Evolutionary conservation across 92 coral and sea anemone genomes (phyloP).

Genomic region (Montipora capitata): DNA sequence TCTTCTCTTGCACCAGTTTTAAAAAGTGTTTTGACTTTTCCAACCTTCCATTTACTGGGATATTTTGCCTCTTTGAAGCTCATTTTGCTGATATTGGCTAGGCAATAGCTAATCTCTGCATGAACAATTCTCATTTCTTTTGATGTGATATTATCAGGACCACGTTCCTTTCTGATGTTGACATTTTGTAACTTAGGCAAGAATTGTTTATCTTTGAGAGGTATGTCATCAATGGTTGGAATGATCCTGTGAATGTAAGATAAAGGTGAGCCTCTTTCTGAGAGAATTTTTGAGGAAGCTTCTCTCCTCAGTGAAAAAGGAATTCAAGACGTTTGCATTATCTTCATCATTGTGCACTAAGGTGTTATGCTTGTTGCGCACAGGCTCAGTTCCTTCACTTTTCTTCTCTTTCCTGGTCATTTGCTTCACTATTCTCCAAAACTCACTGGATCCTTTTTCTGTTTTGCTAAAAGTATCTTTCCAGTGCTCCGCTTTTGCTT

Average conservation of each 20-base stretch:
- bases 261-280: no score
- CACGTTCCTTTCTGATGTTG: neutral
- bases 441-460: neutral
- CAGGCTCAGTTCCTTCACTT: neutral
- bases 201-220: no score
- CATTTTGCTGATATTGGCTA: slow-evolving; percentile 26
- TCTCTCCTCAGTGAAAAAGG: neutral
- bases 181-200: no score
- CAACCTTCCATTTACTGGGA: slow-evolving; percentile 39
- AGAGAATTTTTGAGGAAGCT: no score
- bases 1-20: slow-evolving; percentile 28
- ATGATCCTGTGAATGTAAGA: no score
- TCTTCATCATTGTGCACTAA: neutral
- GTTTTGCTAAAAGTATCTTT: neutral
- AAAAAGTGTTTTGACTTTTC: slow-evolving; percentile 26
- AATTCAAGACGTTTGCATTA: neutral
- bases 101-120: slow-evolving; percentile 15
- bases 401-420: neutral
- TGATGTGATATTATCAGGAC: neutral
- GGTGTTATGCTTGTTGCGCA: neutral
- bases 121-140: slow-evolving; percentile 25
- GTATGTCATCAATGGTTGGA: no score
- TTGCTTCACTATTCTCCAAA: neutral
- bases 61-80: slow-evolving; percentile 24
- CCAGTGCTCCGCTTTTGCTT: neutral